Conservation (phyloP, 2,888 invertebrate genomes). For the Imbricaverruca yamaguchii region DNA sequence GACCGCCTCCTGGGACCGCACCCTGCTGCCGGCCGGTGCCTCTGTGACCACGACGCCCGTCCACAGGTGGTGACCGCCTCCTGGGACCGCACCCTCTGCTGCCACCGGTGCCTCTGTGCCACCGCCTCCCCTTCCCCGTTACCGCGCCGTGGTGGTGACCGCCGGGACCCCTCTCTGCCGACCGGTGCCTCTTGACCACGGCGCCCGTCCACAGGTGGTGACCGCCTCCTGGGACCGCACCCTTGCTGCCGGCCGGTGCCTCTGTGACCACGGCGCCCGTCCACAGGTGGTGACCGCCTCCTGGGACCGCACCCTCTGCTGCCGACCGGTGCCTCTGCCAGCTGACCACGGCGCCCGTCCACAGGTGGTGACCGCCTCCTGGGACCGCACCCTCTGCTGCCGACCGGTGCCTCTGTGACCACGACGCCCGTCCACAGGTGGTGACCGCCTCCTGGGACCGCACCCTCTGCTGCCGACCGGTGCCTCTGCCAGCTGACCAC, state of each 20-base stretch:
- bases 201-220: constrained; percentile 57
- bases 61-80: no score
- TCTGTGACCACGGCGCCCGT: background rate
- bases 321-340: no score
- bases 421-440: constrained; percentile 38
- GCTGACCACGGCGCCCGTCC: background rate
- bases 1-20: background rate
- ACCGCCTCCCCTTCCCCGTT: background rate
- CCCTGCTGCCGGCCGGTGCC: no score
- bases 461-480: constrained; percentile 42
- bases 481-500: no score
- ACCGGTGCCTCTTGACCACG: background rate
- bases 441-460: constrained; percentile 38
- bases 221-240: constrained; percentile 67
- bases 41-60: no score
- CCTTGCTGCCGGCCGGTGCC: constrained; percentile 45
- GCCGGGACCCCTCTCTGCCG: constrained; percentile 59
- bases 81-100: background rate
- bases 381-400: no score
- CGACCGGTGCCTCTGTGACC: no score
- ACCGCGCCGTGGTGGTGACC: constrained; percentile 59
- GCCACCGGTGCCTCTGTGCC: no score
- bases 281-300: constrained; percentile 66
- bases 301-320: constrained; percentile 61
- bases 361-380: no score